Conservation (phyloP, 2,797 vertebrate genomes). For the Sitta carolinensis region DNA sequence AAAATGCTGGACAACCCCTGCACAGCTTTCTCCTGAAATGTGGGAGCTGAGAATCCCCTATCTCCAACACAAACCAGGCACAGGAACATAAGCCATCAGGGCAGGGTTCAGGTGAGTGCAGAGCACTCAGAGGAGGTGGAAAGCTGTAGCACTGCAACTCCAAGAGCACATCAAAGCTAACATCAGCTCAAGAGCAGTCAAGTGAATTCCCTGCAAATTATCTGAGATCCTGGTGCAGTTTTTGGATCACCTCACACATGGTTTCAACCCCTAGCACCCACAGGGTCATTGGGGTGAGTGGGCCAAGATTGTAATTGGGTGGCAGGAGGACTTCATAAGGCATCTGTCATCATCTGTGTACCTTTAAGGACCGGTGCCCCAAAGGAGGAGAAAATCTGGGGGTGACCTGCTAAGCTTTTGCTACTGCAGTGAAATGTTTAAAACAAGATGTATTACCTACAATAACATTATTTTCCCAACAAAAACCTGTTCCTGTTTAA, state of each 20-base stretch:
- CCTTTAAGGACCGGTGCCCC: not conserved
- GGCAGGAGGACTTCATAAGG: not conserved
- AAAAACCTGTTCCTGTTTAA: not conserved
- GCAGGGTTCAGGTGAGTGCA: not conserved
- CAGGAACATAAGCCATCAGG: fast-evolving
- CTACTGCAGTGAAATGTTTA: not conserved
- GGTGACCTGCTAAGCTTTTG: not conserved
- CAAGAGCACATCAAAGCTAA: not conserved
- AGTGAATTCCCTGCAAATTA: not conserved
- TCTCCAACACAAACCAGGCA: not conserved
- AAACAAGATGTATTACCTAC: not conserved
- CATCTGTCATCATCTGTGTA: not conserved
- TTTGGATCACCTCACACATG: not conserved
- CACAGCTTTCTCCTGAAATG: not conserved
- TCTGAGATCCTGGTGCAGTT: not conserved
- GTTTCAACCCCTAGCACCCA: not conserved
- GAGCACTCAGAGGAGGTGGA: not conserved
- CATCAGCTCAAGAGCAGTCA: not conserved
- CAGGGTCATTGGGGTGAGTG: fast-evolving
- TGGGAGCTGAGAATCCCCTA: not conserved
- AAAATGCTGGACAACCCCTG: not conserved
- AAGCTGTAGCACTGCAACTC: not conserved
- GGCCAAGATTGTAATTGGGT: fast-evolving
- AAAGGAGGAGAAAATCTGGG: not conserved
- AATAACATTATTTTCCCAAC: not conserved